phyloP scores from a whole-genome alignment of 2,797 vertebrate species.

The Setipinna tenuifilis region DNA sequence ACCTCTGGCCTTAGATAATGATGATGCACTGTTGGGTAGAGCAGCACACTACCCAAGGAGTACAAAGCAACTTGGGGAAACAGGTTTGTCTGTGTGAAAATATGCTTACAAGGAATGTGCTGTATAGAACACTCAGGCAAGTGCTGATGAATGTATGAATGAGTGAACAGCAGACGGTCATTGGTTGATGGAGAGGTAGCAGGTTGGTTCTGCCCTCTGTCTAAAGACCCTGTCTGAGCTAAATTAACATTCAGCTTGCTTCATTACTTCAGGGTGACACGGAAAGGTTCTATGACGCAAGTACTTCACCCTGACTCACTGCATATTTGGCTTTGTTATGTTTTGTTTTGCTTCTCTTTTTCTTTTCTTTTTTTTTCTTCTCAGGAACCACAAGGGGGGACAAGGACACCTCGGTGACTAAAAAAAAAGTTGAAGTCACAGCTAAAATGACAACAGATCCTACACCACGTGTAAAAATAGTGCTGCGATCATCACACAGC shows the following conservation, averaged over 20 bases:
- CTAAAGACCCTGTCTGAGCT: neutral
- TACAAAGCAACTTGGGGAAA: neutral
- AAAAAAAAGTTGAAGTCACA: slow-evolving; percentile 33
- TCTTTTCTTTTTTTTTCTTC: neutral
- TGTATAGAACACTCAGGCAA: neutral
- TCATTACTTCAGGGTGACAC: slow-evolving; percentile 37
- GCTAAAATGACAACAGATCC: neutral
- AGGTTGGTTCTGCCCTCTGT: neutral
- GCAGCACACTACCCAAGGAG: neutral
- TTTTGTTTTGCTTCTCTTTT: neutral
- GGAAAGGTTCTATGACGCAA: slow-evolving; percentile 37
- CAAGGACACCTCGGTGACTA: neutral
- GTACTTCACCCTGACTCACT: slow-evolving; percentile 22
- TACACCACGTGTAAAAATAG: slow-evolving; percentile 8
- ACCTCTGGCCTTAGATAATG: neutral
- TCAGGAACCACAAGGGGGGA: neutral
- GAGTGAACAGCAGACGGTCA: neutral
- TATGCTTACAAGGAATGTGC: neutral
- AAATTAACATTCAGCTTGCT: slow-evolving; percentile 33
- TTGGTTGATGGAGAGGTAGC: neutral
- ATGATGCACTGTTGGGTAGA: neutral
- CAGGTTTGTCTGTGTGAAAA: neutral
- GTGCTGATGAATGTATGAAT: neutral
- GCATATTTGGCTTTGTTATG: slow-evolving; percentile 23
- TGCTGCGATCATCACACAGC: slow-evolving; percentile 4